These are phyloP conservation scores for Apaloderma vittatum DNA, from an alignment of 2,113 vertebrate species.

Conservation along the genomic window DNA sequence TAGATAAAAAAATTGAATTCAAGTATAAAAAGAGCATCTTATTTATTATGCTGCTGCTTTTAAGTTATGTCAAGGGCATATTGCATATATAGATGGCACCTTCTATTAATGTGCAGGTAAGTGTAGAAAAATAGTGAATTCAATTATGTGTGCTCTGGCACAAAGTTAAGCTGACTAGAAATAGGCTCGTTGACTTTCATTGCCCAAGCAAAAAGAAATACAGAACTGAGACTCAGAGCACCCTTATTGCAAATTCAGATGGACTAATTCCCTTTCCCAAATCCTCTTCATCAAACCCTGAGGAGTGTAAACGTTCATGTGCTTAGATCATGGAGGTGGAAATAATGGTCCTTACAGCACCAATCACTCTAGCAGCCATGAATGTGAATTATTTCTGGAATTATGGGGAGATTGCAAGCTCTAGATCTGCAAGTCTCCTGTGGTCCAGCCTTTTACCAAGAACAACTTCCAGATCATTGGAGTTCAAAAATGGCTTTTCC, in stretches of 20 bases:
- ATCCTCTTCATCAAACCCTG: background rate
- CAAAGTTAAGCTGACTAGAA: slow-evolving; percentile 4
- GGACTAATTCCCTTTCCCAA: background rate
- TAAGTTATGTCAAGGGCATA: slow-evolving; percentile 28
- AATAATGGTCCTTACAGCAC: background rate
- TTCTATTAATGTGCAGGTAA: background rate
- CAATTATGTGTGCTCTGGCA: background rate
- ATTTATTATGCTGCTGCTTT: slow-evolving; percentile 27
- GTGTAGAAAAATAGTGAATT: background rate
- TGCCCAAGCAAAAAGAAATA: background rate
- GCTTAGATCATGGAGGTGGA: background rate
- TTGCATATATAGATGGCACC: background rate
- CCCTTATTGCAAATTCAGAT: background rate
- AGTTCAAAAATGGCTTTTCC: slow-evolving; percentile 7
- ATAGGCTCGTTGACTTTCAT: background rate
- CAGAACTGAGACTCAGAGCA: background rate
- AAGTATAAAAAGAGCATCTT: slow-evolving; percentile 11
- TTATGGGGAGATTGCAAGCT: background rate
- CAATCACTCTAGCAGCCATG: background rate
- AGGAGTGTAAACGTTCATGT: background rate
- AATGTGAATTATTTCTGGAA: background rate
- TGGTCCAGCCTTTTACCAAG: background rate
- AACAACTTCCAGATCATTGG: background rate
- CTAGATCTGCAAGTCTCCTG: background rate
- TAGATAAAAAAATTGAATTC: slow-evolving; percentile 28